These are phyloP conservation scores for Ophioninae sp. DNA, from an alignment of 2,888 invertebrate species.

Conservation along the genomic window DNA sequence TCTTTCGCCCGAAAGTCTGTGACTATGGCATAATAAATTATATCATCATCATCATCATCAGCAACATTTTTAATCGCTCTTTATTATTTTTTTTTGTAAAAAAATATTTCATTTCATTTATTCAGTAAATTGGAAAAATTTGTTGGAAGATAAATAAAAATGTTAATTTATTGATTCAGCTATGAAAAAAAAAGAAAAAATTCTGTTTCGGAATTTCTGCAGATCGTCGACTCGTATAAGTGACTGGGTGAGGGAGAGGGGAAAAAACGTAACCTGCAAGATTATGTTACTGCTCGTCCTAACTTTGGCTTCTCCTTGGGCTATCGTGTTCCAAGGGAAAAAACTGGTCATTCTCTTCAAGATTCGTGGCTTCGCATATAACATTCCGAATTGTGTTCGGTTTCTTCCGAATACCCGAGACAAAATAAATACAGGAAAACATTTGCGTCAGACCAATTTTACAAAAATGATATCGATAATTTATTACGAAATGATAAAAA, in stretches of 20 bases:
- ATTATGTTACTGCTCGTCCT: slow-evolving; percentile 77
- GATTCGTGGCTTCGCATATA: slow-evolving; percentile 13
- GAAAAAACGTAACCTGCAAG: slow-evolving; percentile 73
- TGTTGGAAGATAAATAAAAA: not conserved
- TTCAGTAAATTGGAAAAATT: too few relatives aligned
- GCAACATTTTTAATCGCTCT: too few relatives aligned
- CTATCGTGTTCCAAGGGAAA: slow-evolving; percentile 73
- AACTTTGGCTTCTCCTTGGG: slow-evolving; percentile 75
- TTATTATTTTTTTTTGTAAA: not conserved
- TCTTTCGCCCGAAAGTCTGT: too few relatives aligned
- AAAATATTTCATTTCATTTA: not conserved
- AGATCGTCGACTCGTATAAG: not conserved
- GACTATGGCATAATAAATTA: too few relatives aligned
- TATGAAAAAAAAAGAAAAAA: not conserved
- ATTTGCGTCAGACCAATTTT: not conserved
- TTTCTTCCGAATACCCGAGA: not conserved
- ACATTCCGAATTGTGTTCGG: not conserved
- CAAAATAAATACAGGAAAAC: not conserved
- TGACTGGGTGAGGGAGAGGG: slow-evolving; percentile 43
- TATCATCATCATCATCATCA: too few relatives aligned
- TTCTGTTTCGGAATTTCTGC: not conserved
- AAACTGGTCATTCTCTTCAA: slow-evolving; percentile 8
- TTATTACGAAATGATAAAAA: not conserved
- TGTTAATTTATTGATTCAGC: not conserved
- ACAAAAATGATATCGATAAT: not conserved